Evolutionary conservation across 37 sponge, comb jelly and placozoan species (phyloP).

Genomic region (Lycopodina hypogea): DNA sequence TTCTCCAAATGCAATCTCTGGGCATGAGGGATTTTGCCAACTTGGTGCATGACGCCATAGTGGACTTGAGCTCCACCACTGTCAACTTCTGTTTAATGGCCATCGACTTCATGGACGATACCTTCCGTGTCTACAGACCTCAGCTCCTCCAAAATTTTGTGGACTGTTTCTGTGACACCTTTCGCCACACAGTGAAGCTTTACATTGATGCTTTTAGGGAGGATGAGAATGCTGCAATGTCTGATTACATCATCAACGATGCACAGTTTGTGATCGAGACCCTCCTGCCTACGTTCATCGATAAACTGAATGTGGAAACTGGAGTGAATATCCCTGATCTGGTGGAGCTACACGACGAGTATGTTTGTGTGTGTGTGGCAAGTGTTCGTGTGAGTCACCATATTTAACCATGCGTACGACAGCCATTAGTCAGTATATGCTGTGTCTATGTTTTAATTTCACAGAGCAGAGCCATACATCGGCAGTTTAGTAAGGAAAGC

Average conservation of each 20-base stretch:
- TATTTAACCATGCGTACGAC: too few relatives aligned
- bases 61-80: slow-evolving; percentile 73
- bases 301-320: slow-evolving; percentile 41
- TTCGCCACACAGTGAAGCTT: slow-evolving; percentile 41
- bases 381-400: not conserved
- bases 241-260: slow-evolving; percentile 60
- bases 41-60: slow-evolving; percentile 35
- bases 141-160: slow-evolving; percentile 57
- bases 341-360: slow-evolving; percentile 46
- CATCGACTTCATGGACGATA: slow-evolving; percentile 48
- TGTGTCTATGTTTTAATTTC: too few relatives aligned
- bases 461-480: too few relatives aligned
- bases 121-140: slow-evolving; percentile 55
- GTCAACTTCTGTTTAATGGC: slow-evolving; percentile 55
- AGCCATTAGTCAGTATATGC: too few relatives aligned
- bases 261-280: slow-evolving; percentile 64
- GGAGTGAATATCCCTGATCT: slow-evolving; percentile 61
- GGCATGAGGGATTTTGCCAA: slow-evolving; percentile 68
- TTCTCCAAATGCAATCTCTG: slow-evolving; percentile 63
- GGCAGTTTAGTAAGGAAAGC: too few relatives aligned
- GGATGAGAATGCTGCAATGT: slow-evolving; percentile 37
- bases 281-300: slow-evolving; percentile 48
- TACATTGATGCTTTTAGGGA: slow-evolving; percentile 45
- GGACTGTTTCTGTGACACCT: slow-evolving; percentile 63
- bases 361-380: not conserved